Base-by-base conservation (phyloP, 1,140 invertebrate genomes). In the Lithobius niger region DNA sequence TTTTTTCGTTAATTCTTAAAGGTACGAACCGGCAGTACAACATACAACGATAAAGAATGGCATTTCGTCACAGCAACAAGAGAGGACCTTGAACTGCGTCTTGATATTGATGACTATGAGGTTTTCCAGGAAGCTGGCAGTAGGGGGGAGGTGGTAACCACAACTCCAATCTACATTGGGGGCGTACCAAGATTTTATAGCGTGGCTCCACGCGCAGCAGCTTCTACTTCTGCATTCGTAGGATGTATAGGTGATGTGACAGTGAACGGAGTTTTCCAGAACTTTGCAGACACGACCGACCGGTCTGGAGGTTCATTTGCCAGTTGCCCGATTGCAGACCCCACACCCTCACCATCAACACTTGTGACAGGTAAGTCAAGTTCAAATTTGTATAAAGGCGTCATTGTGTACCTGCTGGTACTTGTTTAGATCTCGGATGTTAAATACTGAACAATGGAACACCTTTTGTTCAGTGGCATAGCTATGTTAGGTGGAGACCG, bases 211-310 rank as follows among this genome's bases (percentile, higher is more conserved):
- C 63, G 62, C 6, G 69, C 68, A 3, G 61, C 62, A n/a, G 69
- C 66, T 36, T 66, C 70, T 1, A 70, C 69, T 10, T 60, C 64
- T 31, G 71, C 79, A 0, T 90, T 91, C 64, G 70, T 76, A 24
- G 91, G 91, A 1, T 94, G 90, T 65, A 81, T 96, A 43, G 85
- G 84, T 13, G 90, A 95, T 65, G 80, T 85, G 1, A 90, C 86
- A 1, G 67, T 92, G 2, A 91, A 93, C 64, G 82, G 83, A 21
- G 73, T 72, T 21, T 79, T 89, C 43, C 75, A 89, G 24, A 89
- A 92, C 66, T 86, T 94, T 68, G 85, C 84, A 4, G 80, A 81
- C 57, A 75, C 82, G 0, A 77, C 75, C 0, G 77, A 86, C 55
- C 76, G 64, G 68, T 70, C 71, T 25, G 76, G 79, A 54, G 82